Evolutionary conservation across 2,888 invertebrate genomes (phyloP).

Genomic region (Dioctria rufipes): DNA sequence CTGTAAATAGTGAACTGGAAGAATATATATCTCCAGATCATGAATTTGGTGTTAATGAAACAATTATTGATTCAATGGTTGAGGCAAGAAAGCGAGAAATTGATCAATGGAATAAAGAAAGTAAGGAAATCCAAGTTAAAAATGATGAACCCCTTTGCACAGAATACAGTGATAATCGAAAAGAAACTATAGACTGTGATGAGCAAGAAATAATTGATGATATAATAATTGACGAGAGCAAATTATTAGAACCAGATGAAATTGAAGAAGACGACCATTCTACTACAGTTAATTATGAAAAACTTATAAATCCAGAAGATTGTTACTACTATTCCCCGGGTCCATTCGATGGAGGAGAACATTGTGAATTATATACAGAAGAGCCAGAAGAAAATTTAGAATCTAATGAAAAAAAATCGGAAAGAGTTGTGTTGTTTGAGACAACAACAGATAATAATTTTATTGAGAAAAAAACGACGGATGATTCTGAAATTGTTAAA

Average conservation of each 20-base stretch:
- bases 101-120: slow-evolving; percentile 23
- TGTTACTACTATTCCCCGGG: background rate
- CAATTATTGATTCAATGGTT: slow-evolving; percentile 51
- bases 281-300: background rate
- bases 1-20: slow-evolving; percentile 22
- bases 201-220: background rate
- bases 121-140: background rate
- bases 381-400: background rate
- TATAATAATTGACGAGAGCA: slow-evolving; percentile 16
- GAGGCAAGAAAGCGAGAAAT: slow-evolving; percentile 35
- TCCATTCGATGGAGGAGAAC: too few relatives aligned
- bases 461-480: background rate
- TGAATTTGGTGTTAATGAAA: slow-evolving; percentile 54
- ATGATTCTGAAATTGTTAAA: too few relatives aligned
- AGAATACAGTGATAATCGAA: background rate
- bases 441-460: slow-evolving; percentile 42
- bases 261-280: background rate
- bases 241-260: background rate
- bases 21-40: slow-evolving; percentile 56
- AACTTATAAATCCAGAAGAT: slow-evolving; percentile 4
- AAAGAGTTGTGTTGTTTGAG: slow-evolving; percentile 50
- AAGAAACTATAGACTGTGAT: background rate
- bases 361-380: background rate
- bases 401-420: background rate
- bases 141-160: background rate